Conservation (phyloP, 2,888 invertebrate genomes). For the Branchipolynoe longqiensis region DNA sequence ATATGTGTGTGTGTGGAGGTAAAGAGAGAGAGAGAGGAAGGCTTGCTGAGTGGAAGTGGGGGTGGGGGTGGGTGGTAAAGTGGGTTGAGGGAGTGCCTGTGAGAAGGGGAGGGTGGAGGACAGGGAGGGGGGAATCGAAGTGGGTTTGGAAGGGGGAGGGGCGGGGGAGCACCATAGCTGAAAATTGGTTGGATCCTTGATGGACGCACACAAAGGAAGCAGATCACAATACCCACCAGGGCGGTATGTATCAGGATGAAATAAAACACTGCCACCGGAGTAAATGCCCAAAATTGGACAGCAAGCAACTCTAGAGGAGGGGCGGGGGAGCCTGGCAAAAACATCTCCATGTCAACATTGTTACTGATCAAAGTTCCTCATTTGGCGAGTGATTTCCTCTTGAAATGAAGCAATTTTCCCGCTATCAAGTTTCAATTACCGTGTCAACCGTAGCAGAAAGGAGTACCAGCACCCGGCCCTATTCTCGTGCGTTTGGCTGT, state of each 20-base stretch:
- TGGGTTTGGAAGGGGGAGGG: background rate
- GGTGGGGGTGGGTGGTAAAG: background rate
- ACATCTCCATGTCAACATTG: conserved; percentile 55
- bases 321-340: conserved; percentile 16
- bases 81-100: background rate
- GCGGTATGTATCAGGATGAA: background rate
- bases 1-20: background rate
- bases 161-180: background rate
- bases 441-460: conserved; percentile 54
- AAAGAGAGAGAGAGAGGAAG: background rate
- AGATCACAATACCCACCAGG: background rate
- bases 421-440: conserved; percentile 56
- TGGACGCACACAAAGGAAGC: background rate
- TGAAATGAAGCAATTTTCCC: conserved; percentile 53
- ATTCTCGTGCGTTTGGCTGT: too few relatives aligned
- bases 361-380: conserved; percentile 53
- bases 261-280: background rate
- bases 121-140: background rate
- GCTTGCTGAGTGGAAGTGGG: background rate
- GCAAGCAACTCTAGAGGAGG: too few relatives aligned
- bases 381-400: conserved; percentile 55
- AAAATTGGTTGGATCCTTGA: background rate
- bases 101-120: background rate
- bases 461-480: background rate
- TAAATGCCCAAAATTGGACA: background rate